Evolutionary conservation across 92 coral and sea anemone genomes (phyloP), one percentile per base, ranked within the genome.

Genomic region (Bergia puertoricense): DNA sequence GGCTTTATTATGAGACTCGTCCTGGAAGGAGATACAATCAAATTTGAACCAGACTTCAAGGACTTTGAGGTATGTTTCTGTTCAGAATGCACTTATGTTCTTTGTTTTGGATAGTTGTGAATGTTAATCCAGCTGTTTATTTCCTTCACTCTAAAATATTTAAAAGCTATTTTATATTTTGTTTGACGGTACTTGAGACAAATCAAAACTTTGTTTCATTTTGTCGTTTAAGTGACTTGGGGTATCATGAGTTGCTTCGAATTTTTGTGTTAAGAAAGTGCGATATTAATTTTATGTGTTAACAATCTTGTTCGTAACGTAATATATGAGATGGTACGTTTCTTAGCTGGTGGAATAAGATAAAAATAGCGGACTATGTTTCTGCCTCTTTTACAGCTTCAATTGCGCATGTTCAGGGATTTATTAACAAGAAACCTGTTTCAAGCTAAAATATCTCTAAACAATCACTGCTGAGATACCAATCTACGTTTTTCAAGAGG

Each of bases 1-100:
- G 99, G 99, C 10, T 97, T 97, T 71, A 93, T 97, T 37, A 97
- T 97, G 99, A 89, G 99, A 43, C 98, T 97, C 56, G 99, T 97
- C 11, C 78, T 97, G 65, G 99, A 97, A 79, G 99, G 99, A 81
- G 99, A 97, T 71, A 89, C 89, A 36, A 97, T 97, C 69, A 97
- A 95, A 84, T 97, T 97, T 86, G 99, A 97, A 59, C 99, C 99
- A 14, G 99, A 97, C 81, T 97, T 95, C 86, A 95, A 95, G 54
- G 99, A 97, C 88, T 97, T 95, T 88, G 99, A 97, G 96, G 98
- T 93, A 66, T 46, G 59, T 54, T 14, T 71, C n/a, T 62, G 68
- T 62, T 62, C 68, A 51, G 57, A 51, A 51, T 9, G 59, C 15
- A 62, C 23, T 62, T 20, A 5, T 62, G 20, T 62, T 56, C 65